Evolutionary conservation across 2,797 vertebrate species (phyloP).

Genomic region (Coilia nasus): DNA sequence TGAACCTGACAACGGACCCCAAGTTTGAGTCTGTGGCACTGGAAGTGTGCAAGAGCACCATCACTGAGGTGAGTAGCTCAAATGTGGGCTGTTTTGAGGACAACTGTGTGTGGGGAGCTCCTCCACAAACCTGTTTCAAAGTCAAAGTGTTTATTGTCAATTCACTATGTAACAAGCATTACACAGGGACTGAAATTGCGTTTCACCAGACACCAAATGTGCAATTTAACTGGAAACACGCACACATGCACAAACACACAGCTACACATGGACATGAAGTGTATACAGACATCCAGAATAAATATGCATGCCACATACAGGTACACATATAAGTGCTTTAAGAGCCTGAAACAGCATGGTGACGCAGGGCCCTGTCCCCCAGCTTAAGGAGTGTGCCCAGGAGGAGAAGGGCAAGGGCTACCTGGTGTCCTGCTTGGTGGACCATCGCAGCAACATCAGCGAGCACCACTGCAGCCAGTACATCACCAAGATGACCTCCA

Average conservation of each 20-base stretch:
- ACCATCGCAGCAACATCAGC: constrained; percentile 91
- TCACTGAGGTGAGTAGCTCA: constrained; percentile 76
- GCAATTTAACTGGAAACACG: too few relatives aligned
- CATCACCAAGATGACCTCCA: constrained; percentile 93
- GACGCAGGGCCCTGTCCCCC: constrained; percentile 30
- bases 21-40: constrained; percentile 89
- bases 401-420: constrained; percentile 89
- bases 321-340: too few relatives aligned
- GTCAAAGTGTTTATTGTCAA: too few relatives aligned
- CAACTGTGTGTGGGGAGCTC: too few relatives aligned
- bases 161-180: too few relatives aligned
- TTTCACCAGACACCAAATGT: too few relatives aligned
- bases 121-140: too few relatives aligned
- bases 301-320: too few relatives aligned
- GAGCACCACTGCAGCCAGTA: constrained; percentile 96
- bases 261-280: neutral
- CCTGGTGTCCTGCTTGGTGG: constrained; percentile 92
- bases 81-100: too few relatives aligned
- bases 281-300: neutral
- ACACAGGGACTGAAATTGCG: too few relatives aligned
- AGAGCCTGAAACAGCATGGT: too few relatives aligned
- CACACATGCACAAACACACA: neutral
- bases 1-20: constrained; percentile 90
- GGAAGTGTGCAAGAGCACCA: constrained; percentile 88
- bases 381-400: constrained; percentile 94